Evolutionary conservation across 2,797 vertebrate species (phyloP), one percentile per base, ranked within the genome.

Genomic region (Rhabdophis nuchalis): DNA sequence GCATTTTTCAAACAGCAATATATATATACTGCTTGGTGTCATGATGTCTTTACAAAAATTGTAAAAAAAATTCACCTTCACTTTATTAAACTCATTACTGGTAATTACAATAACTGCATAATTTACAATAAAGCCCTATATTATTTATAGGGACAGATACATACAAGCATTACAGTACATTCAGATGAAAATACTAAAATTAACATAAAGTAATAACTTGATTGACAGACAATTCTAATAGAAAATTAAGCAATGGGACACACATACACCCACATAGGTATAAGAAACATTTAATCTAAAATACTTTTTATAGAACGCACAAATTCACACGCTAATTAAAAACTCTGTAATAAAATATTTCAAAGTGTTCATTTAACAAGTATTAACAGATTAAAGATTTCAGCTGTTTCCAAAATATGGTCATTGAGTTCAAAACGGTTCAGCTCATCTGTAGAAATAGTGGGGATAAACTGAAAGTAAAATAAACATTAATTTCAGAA

Each of bases 361-460:
- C 96, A 96, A 96, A 97, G 97, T 97, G 98, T 98, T 97, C 97
- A 97, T 98, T 96, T 96, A 96, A 97, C 96, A 96, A 97, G 96
- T 97, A 96, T 96, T 93, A 97, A 97, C 96, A 97, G 96, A 95
- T 96, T 93, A 95, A 89, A 94, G 96, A 95, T 94, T 97, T 96
- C 97, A 93, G 95, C 96, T 96, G 96, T 95, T 41, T 96, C 96
- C 77, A 96, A 96, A 95, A 97, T 94, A 88, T 95, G 95, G 93
- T 97, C 97, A 64, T 96, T 9, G 97, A 96, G 95, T 95, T 96
- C 96, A 93, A 93, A 96, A 93, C 87, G 96, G 96, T 94, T 97
- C 95, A 82, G 93, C 96, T 98, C 98, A 99, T 97, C 99, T 98
- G 98, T 99, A 99, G 98, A 99, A 99, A 98, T 99, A 99, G 98